These are phyloP conservation scores for Tetranychus truncatus DNA, from an alignment of 2,888 invertebrate species.

Conservation along the genomic window DNA sequence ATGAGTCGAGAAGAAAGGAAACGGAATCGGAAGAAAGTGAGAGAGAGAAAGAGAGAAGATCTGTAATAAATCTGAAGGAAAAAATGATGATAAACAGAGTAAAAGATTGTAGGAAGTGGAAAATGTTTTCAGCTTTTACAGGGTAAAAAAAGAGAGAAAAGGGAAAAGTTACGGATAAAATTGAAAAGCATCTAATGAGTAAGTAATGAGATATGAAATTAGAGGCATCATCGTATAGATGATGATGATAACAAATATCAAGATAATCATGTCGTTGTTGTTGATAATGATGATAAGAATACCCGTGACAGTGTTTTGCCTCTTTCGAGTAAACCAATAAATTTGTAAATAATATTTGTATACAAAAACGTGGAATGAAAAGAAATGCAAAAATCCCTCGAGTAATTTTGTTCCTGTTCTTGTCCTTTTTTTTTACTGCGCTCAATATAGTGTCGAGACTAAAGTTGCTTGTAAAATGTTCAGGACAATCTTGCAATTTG, in stretches of 20 bases:
- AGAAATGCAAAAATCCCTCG: no score
- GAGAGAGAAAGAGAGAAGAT: conserved; percentile 9
- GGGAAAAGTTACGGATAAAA: neutral
- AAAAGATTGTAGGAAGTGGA: neutral
- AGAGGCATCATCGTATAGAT: neutral
- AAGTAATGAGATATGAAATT: neutral
- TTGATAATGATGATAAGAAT: neutral
- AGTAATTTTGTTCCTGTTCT: no score
- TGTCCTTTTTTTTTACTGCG: no score
- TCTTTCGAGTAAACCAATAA: neutral
- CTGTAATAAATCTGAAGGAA: neutral
- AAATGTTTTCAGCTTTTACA: neutral
- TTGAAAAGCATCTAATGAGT: neutral
- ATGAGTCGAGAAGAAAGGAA: conserved; percentile 3
- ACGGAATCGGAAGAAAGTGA: neutral
- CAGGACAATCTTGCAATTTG: no score
- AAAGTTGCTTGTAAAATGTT: no score
- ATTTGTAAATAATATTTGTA: neutral
- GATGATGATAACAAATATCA: neutral
- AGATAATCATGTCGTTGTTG: neutral
- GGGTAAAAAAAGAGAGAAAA: neutral
- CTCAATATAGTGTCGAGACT: no score
- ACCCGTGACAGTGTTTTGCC: neutral
- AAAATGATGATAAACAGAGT: neutral
- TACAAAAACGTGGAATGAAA: no score